Evolutionary conservation across 2,888 invertebrate species (phyloP).

Genomic region (Hydrotaea cyrtoneurina): DNA sequence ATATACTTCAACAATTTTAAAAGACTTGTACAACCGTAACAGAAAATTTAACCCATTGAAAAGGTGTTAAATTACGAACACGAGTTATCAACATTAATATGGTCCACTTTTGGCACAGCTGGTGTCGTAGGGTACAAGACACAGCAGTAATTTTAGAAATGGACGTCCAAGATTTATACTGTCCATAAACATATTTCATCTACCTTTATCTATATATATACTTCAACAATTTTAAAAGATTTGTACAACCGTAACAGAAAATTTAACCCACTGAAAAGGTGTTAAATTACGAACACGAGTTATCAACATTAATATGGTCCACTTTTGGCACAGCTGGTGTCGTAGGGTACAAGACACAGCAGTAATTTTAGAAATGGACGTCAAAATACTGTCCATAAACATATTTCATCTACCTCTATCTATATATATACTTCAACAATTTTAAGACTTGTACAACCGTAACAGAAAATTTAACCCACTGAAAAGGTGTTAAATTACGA

Average conservation of each 20-base stretch:
- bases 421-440: too few relatives aligned
- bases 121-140: conserved; percentile 75
- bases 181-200: too few relatives aligned
- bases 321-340: conserved; percentile 84
- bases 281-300: conserved; percentile 74
- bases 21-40: conserved; percentile 67
- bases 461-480: conserved; percentile 72
- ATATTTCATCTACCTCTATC: too few relatives aligned
- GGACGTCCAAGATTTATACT: conserved; percentile 75
- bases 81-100: conserved; percentile 79
- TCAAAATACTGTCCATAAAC: conserved; percentile 64
- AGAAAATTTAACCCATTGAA: conserved; percentile 71
- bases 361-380: conserved; percentile 83
- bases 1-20: conserved; percentile 84
- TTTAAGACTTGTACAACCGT: conserved; percentile 61
- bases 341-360: conserved; percentile 76
- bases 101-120: conserved; percentile 86
- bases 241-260: conserved; percentile 71
- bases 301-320: conserved; percentile 82
- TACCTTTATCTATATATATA: too few relatives aligned
- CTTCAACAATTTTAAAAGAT: not conserved
- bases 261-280: conserved; percentile 66
- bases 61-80: conserved; percentile 73
- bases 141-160: conserved; percentile 82
- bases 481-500: conserved; percentile 71